Conservation (phyloP, 2,797 vertebrate species). For the Limnodromus scolopaceus region DNA sequence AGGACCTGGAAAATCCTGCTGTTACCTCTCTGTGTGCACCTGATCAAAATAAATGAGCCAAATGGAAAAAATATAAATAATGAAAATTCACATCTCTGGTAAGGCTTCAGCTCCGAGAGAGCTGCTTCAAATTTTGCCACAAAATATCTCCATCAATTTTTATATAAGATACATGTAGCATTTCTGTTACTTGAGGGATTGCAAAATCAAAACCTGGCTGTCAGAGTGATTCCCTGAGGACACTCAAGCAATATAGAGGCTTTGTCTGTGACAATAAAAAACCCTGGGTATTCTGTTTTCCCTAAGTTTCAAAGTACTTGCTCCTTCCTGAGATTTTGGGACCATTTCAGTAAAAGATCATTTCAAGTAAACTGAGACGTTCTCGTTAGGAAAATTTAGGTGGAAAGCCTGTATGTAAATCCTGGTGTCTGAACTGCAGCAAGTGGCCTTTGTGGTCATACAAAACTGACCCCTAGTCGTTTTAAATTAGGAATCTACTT, state of each 20-base stretch:
- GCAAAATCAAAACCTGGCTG: constrained; percentile 68
- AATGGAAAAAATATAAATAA: not conserved
- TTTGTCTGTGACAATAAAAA: constrained; percentile 63
- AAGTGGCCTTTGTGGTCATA: not conserved
- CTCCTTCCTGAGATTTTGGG: not conserved
- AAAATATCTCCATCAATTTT: constrained; percentile 23
- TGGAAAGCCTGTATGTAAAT: not conserved
- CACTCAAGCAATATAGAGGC: constrained; percentile 50
- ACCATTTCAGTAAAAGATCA: constrained; percentile 1
- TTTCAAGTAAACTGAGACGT: not conserved
- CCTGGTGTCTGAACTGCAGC: not conserved
- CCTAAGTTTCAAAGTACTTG: constrained; percentile 36
- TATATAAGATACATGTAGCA: constrained; percentile 20
- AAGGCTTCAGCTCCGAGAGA: constrained; percentile 5
- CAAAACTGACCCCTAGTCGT: not conserved
- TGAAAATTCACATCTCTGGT: not conserved
- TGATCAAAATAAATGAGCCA: not conserved
- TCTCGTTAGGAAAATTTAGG: not conserved
- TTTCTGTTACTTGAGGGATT: constrained; percentile 60
- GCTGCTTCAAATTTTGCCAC: constrained; percentile 32
- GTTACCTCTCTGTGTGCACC: not conserved
- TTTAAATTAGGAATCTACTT: not conserved
- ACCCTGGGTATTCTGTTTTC: constrained; percentile 50
- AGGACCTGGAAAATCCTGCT: not conserved
- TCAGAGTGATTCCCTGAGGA: not conserved